These are phyloP conservation scores for Octonoba sinensis DNA, from an alignment of 2,888 invertebrate species.

Conservation along the genomic window DNA sequence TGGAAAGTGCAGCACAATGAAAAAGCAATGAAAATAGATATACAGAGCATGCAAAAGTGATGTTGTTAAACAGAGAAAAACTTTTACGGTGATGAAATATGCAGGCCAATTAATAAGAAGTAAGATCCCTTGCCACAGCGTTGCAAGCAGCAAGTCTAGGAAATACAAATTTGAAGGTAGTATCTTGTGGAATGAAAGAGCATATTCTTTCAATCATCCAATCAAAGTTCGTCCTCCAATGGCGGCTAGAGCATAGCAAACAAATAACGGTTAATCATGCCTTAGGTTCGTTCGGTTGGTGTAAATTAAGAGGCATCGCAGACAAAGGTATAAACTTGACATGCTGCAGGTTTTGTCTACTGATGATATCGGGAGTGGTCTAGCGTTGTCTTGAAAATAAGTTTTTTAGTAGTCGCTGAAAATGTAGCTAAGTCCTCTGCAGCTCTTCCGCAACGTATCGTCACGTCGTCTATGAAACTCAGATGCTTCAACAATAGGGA, in stretches of 20 bases:
- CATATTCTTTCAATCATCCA: conserved; percentile 8
- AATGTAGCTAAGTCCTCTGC: neutral
- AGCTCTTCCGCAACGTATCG: neutral
- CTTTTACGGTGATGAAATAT: too few species aligned
- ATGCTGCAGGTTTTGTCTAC: neutral
- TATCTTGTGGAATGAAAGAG: neutral
- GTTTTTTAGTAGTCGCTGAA: neutral
- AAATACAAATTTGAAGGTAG: neutral
- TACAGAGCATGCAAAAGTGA: too few species aligned
- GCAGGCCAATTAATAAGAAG: too few species aligned
- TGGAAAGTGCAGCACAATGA: too few species aligned
- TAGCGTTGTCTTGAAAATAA: neutral
- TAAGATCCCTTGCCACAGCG: neutral
- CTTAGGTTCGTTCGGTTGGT: neutral
- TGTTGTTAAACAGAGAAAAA: too few species aligned
- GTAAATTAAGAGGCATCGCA: neutral
- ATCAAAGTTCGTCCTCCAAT: conserved; percentile 4
- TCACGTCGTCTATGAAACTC: conserved; percentile 4
- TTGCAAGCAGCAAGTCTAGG: neutral
- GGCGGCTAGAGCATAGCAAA: neutral
- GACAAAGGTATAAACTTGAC: conserved; percentile 1
- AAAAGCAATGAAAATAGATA: too few species aligned
- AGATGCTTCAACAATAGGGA: conserved; percentile 5
- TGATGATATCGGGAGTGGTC: neutral
- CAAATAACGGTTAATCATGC: conserved; percentile 6